Evolutionary conservation across 23 tunicate species (phyloP), one percentile per base, ranked within the genome.

Genomic region (Ciona savignyi): DNA sequence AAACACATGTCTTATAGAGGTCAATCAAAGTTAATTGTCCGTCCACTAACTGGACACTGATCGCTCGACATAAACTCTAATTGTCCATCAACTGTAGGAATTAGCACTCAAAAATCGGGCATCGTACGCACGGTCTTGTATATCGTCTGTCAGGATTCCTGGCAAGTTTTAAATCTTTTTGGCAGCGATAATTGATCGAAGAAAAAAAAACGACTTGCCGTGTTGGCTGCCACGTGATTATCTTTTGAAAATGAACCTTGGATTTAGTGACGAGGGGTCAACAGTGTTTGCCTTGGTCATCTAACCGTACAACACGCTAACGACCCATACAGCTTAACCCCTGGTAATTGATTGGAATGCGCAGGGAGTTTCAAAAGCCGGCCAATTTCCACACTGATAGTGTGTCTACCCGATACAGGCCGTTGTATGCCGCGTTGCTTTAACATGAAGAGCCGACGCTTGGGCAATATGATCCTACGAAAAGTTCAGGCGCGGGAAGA

Each of bases 241-340:
- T 42, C 56, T 42, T 42, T 42, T 42, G 56, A 42, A 42, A 42
- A 42, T 42, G 56, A 42, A 42, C 56, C 56, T 15, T 42, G 56
- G 56, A 42, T 42, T 42, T 42, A 42, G 56, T 6, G 56, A 15
- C 56, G 56, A 42, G 56, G 56, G 56, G 56, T 42, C 56, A 42
- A 6, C 15, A 6, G 51, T 69, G 73, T 69, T 69, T 69, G 73
- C 73, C 33, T 32, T 69, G 73, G 73, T 69, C 73, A 69, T 29
- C 33, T 69, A 35, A 69, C 73, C 34, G 73, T 69, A 34, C 33
- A 3, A 6, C 23, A 35, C 32, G 24, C 73, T 35, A 69, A 69
- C 56, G 56, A 42, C 56, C 56, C 56, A 42, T 42, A 15, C 11
- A 15, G 15, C 56, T 42, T 69, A 35, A 69, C 73, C 73, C 51